Base-by-base conservation (phyloP, 2,113 vertebrate species). In the Microcebus lehilahytsara region DNA sequence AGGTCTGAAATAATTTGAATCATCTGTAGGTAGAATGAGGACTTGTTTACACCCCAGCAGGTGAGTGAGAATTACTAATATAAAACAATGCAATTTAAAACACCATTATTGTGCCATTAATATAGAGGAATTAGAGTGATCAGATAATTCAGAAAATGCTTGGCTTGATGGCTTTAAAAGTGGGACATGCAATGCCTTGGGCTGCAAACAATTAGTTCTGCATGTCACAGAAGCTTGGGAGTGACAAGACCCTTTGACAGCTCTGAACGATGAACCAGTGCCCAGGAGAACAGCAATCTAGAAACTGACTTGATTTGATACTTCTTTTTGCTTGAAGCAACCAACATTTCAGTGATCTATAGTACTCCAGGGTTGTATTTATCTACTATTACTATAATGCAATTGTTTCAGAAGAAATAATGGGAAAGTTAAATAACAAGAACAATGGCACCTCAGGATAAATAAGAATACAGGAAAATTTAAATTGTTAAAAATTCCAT, bases 1-100 rank as follows among this genome's bases (percentile, higher is more conserved):
- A 95, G 97, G 95, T 98, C 97, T 97, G 83, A 93, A 98, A 83
- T 69, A 95, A 87, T 95, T 30, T 90, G 92, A 97, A 62, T 97
- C 84, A 96, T 95, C 80, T 86, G 23, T 89, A 93, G 56, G 86
- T 91, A 96, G 93, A 96, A 92, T 40, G 90, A 98, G 95, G 96
- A 91, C 93, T 97, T 97, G 97, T 98, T 98, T 98, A 98, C 98
- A 97, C 96, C 95, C 98, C 97, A 98, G 98, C 96, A 98, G 96
- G 94, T 98, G 96, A 98, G 72, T 95, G 96, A 97, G 9, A n/a
- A 95, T 97, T 96, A 10, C 27, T 91, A 95, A 97, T 86, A 91
- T 2, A 96, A 98, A 97, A 96, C 53, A 98, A 98, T 98, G 88
- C 80, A 96, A 97, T 97, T 98, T 72, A 97, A 97, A 98, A 93